Percentiles rank a stretch among this genome's conserved stretches.
Conservation (phyloP, 2,888 invertebrate genomes). For the Notocelia uddmanniana region DNA sequence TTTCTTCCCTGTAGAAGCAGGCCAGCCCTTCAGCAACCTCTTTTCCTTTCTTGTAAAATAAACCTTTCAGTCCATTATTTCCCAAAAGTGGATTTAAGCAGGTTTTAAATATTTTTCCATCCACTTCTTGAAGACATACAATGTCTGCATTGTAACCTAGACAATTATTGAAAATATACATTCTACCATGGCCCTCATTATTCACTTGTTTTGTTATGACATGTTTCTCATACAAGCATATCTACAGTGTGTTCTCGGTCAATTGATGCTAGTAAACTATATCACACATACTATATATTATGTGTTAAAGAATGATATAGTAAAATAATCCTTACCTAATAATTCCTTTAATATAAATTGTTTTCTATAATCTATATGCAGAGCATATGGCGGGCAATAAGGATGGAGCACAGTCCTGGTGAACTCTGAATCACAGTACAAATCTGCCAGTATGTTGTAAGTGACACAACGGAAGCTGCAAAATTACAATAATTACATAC, state of each 20-base stretch:
- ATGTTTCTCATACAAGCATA: too few relatives aligned
- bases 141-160: conserved; percentile 96
- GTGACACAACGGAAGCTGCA: conserved; percentile 91
- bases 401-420: conserved; percentile 91
- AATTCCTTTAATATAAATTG: conserved; percentile 94
- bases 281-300: too few relatives aligned
- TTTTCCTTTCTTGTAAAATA: conserved; percentile 90
- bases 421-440: conserved; percentile 94
- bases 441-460: conserved; percentile 96
- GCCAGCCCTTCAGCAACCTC: conserved; percentile 92
- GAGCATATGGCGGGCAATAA: conserved; percentile 93
- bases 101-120: conserved; percentile 89
- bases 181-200: background rate
- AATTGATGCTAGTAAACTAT: too few relatives aligned
- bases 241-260: too few relatives aligned
- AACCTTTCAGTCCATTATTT: conserved; percentile 83
- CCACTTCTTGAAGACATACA: conserved; percentile 97
- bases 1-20: conserved; percentile 89
- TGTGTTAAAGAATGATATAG: background rate
- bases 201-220: background rate
- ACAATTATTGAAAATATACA: conserved; percentile 34
- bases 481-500: conserved; percentile 47
- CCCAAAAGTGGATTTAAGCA: conserved; percentile 88
- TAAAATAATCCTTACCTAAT: conserved; percentile 82
- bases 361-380: conserved; percentile 94